Percentiles rank a stretch among this genome's conserved stretches.
phyloP scores from a whole-genome alignment of 2,797 vertebrate genomes.

The Champsocephalus gunnari region DNA sequence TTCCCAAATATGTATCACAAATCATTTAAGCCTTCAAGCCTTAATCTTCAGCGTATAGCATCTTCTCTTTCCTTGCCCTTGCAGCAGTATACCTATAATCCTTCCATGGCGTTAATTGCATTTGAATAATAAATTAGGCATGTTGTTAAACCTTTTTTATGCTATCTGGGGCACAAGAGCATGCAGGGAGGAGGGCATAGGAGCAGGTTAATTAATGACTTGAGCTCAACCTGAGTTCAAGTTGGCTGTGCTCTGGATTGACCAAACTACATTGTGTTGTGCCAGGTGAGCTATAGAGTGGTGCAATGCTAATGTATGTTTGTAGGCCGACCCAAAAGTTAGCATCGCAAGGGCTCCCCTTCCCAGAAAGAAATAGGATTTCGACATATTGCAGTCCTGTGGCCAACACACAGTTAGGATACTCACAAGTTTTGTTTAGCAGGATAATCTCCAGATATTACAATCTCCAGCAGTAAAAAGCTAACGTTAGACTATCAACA shows the following conservation, averaged over 20 bases:
- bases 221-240: neutral
- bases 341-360: too few relatives aligned
- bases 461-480: too few relatives aligned
- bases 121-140: slow-evolving; percentile 50
- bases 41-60: too few relatives aligned
- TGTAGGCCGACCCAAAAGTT: too few relatives aligned
- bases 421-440: too few relatives aligned
- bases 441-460: too few relatives aligned
- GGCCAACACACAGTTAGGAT: too few relatives aligned
- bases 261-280: neutral
- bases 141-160: slow-evolving; percentile 11
- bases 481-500: too few relatives aligned
- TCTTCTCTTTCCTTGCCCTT: slow-evolving; percentile 7
- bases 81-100: slow-evolving; percentile 28
- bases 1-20: neutral
- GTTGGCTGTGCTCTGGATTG: neutral
- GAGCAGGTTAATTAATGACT: slow-evolving; percentile 20
- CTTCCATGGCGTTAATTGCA: slow-evolving; percentile 29
- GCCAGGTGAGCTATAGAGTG: too few relatives aligned
- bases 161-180: slow-evolving; percentile 4
- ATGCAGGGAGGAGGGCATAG: slow-evolving; percentile 3
- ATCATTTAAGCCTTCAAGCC: neutral
- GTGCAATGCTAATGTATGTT: too few relatives aligned
- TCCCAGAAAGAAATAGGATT: too few relatives aligned
- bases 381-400: too few relatives aligned